Base-by-base conservation (phyloP, 1,140 invertebrate genomes). In the Bombus affinis region DNA sequence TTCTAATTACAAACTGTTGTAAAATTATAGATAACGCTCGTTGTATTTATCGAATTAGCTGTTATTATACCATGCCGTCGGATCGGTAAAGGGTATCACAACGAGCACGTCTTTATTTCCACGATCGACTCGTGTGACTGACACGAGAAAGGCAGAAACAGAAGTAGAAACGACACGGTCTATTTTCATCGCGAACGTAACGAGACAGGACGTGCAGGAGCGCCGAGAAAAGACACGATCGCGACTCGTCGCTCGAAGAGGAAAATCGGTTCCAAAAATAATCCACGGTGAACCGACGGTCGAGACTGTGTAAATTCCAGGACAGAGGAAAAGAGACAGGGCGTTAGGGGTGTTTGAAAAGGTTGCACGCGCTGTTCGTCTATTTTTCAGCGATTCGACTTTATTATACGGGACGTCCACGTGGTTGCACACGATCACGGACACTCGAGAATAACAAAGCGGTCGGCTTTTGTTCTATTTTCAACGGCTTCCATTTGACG, bases 401-500 rank as follows among this genome's bases (percentile, higher is more conserved):
- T 74, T 42, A 57, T 57, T 13, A 71, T 28, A 53, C 18, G 6
- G 1, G 39, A 37, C 80, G 81, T 39, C n/a, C 76, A 22, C 66
- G 35, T 66, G 37, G 76, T 47, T 72, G 75, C 75, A 32, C 75
- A 84, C 83, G 83, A 84, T 79, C 81, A 42, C 59, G 35, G n/a
- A 35, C 72, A 25, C 39, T 44, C 66, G 62, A 25, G 81, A 44
- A 59, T 71, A 73, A 83, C 81, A 77, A 77, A 83, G 73, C 81
- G 72, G 28, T 25, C n/a, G 10, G 53, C 66, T 79, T 84, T 84
- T 84, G 76, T 84, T 84, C 75, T 79, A 79, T 84, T 84, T 72
- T 39, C 37, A 79, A 71, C 68, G 53, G 66, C 25, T 84, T 72
- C 83, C 53, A 79, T 84, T 62, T 28, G 76, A 84, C 66, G 37